Evolutionary conservation across 2,113 vertebrate genomes (phyloP).

Genomic region (Myrmecophaga tridactyla): DNA sequence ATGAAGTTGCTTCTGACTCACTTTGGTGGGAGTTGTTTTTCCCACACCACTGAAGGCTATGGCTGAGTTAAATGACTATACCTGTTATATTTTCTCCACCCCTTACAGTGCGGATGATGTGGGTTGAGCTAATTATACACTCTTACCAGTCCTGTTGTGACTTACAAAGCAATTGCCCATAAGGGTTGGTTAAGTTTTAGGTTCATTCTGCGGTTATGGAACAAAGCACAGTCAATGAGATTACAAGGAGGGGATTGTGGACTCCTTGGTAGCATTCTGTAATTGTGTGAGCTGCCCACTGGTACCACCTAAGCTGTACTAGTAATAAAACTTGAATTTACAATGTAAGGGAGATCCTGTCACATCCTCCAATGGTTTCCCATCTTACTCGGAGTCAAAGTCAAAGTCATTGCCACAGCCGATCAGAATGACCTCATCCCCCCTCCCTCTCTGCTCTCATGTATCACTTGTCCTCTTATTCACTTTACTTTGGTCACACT

Average conservation of each 20-base stretch:
- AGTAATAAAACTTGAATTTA: neutral
- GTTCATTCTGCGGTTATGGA: neutral
- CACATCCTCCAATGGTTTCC: neutral
- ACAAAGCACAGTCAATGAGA: neutral
- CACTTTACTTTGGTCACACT: neutral
- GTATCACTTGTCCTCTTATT: neutral
- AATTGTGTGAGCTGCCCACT: neutral
- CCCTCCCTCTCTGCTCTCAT: neutral
- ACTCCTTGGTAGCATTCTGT: neutral
- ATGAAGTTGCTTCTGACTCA: constrained; percentile 55
- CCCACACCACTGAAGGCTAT: neutral
- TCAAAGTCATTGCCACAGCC: neutral
- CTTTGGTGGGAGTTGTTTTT: constrained; percentile 44
- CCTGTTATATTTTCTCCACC: neutral
- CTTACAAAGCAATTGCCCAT: neutral
- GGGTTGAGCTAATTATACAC: constrained; percentile 43
- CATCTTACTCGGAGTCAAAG: neutral
- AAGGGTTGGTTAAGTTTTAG: neutral
- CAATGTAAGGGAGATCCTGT: neutral
- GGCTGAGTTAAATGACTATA: constrained; percentile 32
- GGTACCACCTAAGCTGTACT: neutral
- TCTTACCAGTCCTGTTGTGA: neutral
- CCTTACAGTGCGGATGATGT: neutral
- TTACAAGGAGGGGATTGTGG: too few relatives aligned
- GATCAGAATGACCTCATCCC: neutral